Conservation (phyloP, 1,140 invertebrate species). For the Drosophila suzukii region DNA sequence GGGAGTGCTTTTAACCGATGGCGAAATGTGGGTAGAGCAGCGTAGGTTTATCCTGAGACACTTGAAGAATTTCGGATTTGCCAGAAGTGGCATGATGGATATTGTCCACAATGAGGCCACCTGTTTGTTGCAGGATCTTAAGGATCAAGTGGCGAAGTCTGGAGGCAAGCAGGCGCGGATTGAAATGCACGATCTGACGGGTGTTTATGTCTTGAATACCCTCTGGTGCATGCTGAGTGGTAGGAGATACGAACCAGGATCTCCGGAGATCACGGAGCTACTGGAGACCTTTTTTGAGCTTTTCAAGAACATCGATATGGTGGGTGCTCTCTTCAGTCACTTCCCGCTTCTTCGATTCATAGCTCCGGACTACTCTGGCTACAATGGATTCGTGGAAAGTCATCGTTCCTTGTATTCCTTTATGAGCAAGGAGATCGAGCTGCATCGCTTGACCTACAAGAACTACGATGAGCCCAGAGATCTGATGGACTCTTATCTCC, state of each 20-base stretch:
- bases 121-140: slow-evolving; percentile 86
- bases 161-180: slow-evolving; percentile 84
- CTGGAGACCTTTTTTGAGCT: slow-evolving; percentile 89
- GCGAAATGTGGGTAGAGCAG: slow-evolving; percentile 93
- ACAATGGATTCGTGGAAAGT: slow-evolving; percentile 89
- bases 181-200: slow-evolving; percentile 90
- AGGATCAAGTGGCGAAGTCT: slow-evolving; percentile 82
- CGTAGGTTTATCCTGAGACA: slow-evolving; percentile 91
- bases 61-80: slow-evolving; percentile 92
- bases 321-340: slow-evolving; percentile 90
- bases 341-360: slow-evolving; percentile 91
- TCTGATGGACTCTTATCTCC: slow-evolving; percentile 94
- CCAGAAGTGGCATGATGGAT: slow-evolving; percentile 89
- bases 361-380: slow-evolving; percentile 91
- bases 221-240: slow-evolving; percentile 95
- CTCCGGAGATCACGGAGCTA: slow-evolving; percentile 88
- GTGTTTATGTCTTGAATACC: slow-evolving; percentile 92
- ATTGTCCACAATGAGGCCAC: slow-evolving; percentile 89
- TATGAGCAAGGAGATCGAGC: slow-evolving; percentile 89
- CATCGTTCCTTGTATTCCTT: slow-evolving; percentile 90
- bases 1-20: slow-evolving; percentile 90
- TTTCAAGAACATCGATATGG: slow-evolving; percentile 91
- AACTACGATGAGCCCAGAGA: slow-evolving; percentile 88
- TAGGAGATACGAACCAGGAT: slow-evolving; percentile 88
- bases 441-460: slow-evolving; percentile 89